phyloP scores from a whole-genome alignment of 2,888 invertebrate genomes.

The Dexiosoma caninum region DNA sequence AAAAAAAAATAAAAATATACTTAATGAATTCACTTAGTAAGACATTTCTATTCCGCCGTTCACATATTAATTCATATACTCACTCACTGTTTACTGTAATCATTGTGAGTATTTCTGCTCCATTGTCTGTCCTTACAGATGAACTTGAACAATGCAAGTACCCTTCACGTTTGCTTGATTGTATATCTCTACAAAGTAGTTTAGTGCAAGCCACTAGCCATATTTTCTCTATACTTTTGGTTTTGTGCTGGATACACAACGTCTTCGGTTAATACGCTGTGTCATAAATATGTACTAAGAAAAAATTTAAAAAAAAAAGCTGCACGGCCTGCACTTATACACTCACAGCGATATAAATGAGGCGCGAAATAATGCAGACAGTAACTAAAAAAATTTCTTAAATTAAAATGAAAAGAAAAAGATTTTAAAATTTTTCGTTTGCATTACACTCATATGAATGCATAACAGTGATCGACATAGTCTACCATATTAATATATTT shows the following conservation, averaged over 20 bases:
- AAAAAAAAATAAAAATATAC: conserved; percentile 25
- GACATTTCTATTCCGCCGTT: conserved; percentile 65
- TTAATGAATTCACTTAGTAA: conserved; percentile 67
- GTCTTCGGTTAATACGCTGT: conserved; percentile 28
- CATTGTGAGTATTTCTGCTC: not conserved
- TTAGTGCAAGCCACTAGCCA: not conserved
- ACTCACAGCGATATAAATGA: conserved; percentile 36
- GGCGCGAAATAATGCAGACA: conserved; percentile 53
- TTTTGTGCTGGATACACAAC: conserved; percentile 13
- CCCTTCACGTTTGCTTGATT: not conserved
- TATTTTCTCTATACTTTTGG: conserved; percentile 18
- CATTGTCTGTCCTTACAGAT: conserved; percentile 27
- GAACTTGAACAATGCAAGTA: conserved; percentile 49
- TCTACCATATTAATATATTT: too few species aligned
- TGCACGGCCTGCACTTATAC: not conserved
- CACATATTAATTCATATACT: conserved; percentile 25
- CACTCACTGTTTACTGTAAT: not conserved
- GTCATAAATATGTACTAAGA: not conserved
- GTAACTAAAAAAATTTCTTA: not conserved
- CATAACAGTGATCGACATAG: too few species aligned
- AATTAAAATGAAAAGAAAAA: not conserved
- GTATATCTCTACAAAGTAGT: not conserved
- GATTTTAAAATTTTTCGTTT: not conserved
- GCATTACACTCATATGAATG: too few species aligned
- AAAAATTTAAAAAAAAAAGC: not conserved